A percentile compares a stretch with the other conserved stretches of the same genome.
Conservation (phyloP, 2,113 vertebrate species). For the Glaucidium brasilianum region DNA sequence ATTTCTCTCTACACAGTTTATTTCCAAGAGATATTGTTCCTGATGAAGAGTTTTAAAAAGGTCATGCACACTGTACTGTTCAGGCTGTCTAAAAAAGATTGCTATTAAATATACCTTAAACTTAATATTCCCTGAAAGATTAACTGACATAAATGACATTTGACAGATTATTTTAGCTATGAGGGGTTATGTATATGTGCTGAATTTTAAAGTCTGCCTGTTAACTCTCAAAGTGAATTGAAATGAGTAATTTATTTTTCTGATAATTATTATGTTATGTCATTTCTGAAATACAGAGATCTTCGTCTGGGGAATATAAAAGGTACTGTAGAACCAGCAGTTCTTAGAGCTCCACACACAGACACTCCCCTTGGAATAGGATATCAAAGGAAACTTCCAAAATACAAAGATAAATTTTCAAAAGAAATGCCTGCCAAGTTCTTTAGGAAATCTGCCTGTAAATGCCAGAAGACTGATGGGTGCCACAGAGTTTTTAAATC, state of each 20-base stretch:
- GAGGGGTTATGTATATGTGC: neutral
- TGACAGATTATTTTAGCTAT: conserved; percentile 13
- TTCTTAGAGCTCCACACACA: neutral
- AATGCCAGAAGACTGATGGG: neutral
- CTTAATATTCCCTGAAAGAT: conserved; percentile 6
- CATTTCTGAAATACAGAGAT: neutral
- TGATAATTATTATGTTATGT: neutral
- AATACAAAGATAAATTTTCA: neutral
- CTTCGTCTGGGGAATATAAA: neutral
- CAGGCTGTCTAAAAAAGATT: neutral
- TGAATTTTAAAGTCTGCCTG: conserved; percentile 3
- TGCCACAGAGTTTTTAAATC: neutral
- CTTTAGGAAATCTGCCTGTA: neutral
- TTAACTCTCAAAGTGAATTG: neutral
- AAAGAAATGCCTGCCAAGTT: neutral
- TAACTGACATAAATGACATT: neutral
- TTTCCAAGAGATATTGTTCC: neutral
- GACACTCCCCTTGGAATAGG: neutral
- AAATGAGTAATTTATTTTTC: conserved; percentile 28
- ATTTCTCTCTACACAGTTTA: neutral
- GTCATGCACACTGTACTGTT: neutral
- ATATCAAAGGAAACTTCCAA: neutral
- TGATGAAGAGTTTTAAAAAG: neutral
- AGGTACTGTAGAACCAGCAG: neutral
- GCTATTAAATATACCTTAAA: neutral